These are phyloP conservation scores for Lymantria dispar DNA, from an alignment of 2,888 invertebrate species.

Conservation along the genomic window DNA sequence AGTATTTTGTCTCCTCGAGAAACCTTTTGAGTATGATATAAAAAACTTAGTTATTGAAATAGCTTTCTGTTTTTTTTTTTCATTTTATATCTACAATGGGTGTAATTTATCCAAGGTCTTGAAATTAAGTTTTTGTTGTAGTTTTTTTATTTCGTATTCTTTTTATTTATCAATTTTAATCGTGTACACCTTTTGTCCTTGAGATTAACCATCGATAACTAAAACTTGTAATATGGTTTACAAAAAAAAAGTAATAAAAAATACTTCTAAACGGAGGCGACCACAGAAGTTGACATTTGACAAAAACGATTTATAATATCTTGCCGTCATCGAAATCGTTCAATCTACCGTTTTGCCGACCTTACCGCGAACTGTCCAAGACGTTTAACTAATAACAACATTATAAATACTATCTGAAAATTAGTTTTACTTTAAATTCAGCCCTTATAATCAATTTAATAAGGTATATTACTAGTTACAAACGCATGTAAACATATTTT, in stretches of 20 bases:
- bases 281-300: conserved; percentile 81
- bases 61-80: no score
- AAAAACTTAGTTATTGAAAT: no score
- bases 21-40: no score
- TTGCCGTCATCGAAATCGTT: conserved; percentile 68
- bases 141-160: neutral
- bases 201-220: conserved; percentile 16
- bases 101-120: no score
- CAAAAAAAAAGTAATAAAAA: conserved; percentile 22
- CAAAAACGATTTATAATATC: conserved; percentile 74
- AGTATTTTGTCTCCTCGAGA: no score
- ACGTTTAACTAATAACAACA: conserved; percentile 54
- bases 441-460: conserved; percentile 18
- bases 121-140: no score
- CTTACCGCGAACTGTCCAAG: conserved; percentile 79
- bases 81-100: no score
- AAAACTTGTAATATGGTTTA: conserved; percentile 21
- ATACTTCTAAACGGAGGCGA: conserved; percentile 48
- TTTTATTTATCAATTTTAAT: neutral
- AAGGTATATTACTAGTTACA: conserved; percentile 7
- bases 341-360: conserved; percentile 76
- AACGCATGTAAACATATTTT: conserved; percentile 5
- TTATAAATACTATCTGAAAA: conserved; percentile 16
- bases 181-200: conserved; percentile 14
- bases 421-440: conserved; percentile 13